Base-by-base conservation (phyloP, 2,797 vertebrate species). In the Pteropus rufus region DNA sequence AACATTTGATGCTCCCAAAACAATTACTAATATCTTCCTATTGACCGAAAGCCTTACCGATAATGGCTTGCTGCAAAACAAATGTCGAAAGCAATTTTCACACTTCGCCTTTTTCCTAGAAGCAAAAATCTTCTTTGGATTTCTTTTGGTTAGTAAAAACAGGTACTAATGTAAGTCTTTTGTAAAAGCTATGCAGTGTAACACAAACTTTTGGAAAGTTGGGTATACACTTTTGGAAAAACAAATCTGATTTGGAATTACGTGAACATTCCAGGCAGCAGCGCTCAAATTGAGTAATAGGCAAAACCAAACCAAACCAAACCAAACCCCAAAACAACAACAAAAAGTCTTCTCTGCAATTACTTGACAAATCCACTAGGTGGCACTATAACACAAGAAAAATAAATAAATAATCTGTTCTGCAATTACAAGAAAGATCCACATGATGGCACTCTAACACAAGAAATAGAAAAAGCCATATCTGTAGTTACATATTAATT, bases 401-500 rank as follows among this genome's bases (percentile, higher is more conserved):
- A 60, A 41, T 77, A 77, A 77, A 77, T 54, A 49, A 79, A 79
- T 58, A 46, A 64, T 23, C 14, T 3, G 2, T 0, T 1, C 0
- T 31, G 9, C 54, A 52, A 44, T 83, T 91, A 49, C 36, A 26
- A 0, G 11, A 65, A 52, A 5, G 0, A 23, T 58, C 31, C 77
- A 91, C 29, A 7, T 0, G 82, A 24, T 69, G 72, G 21, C 21
- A 70, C 0, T 52, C 34, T 41, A 84, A 90, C 72, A 73, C 21
- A 93, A 86, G 16, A 92, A 67, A 92, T 85, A 16, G 3, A 8
- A 41, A n/a, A 39, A 16, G 15, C 0, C 14, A 3, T 18, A 4
- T 0, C 3, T 67, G 36, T 31, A 5, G 5, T 82, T 82, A 0
- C 14, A 41, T 9, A 19, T 19, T n/a, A 34, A 2, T 7, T 24